A percentile compares a stretch with the other conserved stretches of the same genome.
Conservation (phyloP, 2,113 vertebrate species). For the Hydrolagus affinis region DNA sequence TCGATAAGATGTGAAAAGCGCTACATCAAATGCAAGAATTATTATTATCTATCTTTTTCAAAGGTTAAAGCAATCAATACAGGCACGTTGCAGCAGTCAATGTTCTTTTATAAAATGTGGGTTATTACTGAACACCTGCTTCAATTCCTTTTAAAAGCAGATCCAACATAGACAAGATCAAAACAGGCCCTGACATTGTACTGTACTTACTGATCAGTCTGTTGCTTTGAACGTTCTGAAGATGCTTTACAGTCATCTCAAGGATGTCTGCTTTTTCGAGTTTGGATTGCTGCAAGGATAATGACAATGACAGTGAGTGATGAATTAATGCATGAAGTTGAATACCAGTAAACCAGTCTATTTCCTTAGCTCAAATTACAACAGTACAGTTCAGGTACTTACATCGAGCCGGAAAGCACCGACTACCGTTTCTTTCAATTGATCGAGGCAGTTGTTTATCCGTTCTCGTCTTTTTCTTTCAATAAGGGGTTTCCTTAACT, state of each 20-base stretch:
- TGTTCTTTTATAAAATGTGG: too few species aligned
- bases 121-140: too few species aligned
- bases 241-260: conserved; percentile 85
- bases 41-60: too few species aligned
- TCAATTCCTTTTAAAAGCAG: too few species aligned
- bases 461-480: conserved; percentile 78
- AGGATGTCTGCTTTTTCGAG: conserved; percentile 83
- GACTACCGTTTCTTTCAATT: conserved; percentile 76
- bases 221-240: conserved; percentile 74
- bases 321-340: too few species aligned
- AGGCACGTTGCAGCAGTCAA: too few species aligned
- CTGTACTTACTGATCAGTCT: conserved; percentile 62
- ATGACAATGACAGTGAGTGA: conserved; percentile 21
- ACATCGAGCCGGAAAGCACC: conserved; percentile 76
- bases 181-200: background rate
- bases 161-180: background rate
- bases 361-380: conserved; percentile 28
- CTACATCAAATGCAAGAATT: too few species aligned
- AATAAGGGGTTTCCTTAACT: conserved; percentile 80
- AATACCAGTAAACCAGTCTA: too few species aligned
- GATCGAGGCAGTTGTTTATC: conserved; percentile 79
- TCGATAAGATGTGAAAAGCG: too few species aligned
- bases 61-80: too few species aligned
- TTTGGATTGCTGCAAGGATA: conserved; percentile 70
- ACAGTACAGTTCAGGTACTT: conserved; percentile 44